Evolutionary conservation across 1,140 invertebrate species (phyloP).

Genomic region (Cheumatopsyche charites): DNA sequence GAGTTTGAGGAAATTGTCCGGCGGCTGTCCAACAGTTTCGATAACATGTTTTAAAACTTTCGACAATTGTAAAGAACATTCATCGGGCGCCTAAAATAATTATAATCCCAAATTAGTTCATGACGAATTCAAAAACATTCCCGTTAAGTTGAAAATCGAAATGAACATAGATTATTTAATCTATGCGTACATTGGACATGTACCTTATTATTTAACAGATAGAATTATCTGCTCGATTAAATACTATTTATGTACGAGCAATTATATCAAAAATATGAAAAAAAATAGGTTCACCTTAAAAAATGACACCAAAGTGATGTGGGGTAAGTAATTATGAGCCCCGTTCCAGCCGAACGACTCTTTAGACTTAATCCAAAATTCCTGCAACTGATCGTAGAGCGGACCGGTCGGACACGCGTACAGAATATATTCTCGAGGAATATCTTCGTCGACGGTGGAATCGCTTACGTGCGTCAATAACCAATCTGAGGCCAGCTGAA

Average conservation of each 20-base stretch:
- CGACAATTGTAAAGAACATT: slow-evolving; percentile 69
- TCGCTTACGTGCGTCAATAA: slow-evolving; percentile 87
- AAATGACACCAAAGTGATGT: slow-evolving; percentile 87
- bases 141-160: too few species aligned
- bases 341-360: slow-evolving; percentile 82
- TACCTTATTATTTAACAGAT: too few species aligned
- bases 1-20: slow-evolving; percentile 69
- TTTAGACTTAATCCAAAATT: slow-evolving; percentile 82
- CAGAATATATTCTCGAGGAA: slow-evolving; percentile 81
- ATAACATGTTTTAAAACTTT: slow-evolving; percentile 72
- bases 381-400: slow-evolving; percentile 68
- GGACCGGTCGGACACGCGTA: slow-evolving; percentile 83
- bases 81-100: slow-evolving; percentile 71
- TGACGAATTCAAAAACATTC: too few species aligned
- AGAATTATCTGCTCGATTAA: background rate
- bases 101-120: background rate
- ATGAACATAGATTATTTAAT: too few species aligned
- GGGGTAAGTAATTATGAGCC: slow-evolving; percentile 86
- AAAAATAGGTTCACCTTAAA: slow-evolving; percentile 73
- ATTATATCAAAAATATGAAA: slow-evolving; percentile 6
- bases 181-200: too few species aligned
- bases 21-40: slow-evolving; percentile 66
- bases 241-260: background rate
- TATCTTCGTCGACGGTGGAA: slow-evolving; percentile 73
- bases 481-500: slow-evolving; percentile 89